phyloP scores from a whole-genome alignment of 2,888 invertebrate species.

The Antheraea assamensis region DNA sequence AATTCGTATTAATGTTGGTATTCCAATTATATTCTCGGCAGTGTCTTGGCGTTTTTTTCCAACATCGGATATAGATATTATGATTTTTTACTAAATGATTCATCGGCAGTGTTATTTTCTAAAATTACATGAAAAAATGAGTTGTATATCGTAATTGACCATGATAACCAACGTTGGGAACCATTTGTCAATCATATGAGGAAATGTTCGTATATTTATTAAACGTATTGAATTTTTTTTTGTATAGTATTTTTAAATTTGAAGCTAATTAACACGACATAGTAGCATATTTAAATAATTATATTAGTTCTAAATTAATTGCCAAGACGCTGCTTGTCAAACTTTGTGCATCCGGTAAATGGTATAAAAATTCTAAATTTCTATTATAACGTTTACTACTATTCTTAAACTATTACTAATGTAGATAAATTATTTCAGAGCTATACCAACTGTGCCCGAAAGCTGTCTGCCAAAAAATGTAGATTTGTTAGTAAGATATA shows the following conservation, averaged over 20 bases:
- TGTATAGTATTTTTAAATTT: not conserved
- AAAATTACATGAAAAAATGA: no score
- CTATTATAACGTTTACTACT: not conserved
- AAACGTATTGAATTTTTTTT: not conserved
- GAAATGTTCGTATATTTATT: not conserved
- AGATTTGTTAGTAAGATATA: constrained; percentile 80
- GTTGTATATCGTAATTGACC: no score
- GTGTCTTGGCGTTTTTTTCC: no score
- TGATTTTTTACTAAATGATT: no score
- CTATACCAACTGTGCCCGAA: constrained; percentile 78
- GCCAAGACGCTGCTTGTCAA: constrained; percentile 2
- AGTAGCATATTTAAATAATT: not conserved
- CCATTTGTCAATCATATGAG: no score
- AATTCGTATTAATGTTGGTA: no score
- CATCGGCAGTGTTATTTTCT: no score
- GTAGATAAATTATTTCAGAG: constrained; percentile 67
- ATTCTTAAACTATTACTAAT: constrained; percentile 16
- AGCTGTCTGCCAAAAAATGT: constrained; percentile 80
- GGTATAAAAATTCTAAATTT: not conserved
- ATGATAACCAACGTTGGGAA: no score
- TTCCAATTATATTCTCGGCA: no score
- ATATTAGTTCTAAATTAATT: not conserved
- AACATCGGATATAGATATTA: no score
- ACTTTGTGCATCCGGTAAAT: not conserved
- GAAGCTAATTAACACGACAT: not conserved